Evolutionary conservation across 2,888 invertebrate genomes (phyloP), one percentile per base, ranked within the genome.

Genomic region (Abrostola tripartita): DNA sequence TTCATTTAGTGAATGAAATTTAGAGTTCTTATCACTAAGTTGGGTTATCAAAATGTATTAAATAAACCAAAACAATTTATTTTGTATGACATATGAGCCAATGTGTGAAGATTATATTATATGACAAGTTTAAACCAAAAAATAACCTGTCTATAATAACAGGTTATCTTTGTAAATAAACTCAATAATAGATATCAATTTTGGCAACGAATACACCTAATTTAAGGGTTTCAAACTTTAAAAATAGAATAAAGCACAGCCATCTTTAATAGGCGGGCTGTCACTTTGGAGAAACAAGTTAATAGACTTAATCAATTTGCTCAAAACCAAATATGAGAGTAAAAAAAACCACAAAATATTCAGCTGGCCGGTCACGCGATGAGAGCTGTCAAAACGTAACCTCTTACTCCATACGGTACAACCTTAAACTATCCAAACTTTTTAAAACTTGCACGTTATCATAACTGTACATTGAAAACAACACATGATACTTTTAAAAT

Each of bases 221-320:
- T 79, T 68, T 64, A 55, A 65, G 56, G 53, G 67, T 71, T 66
- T 54, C 52, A 52, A 68, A 80, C 55, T 53, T 65, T 53, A 68
- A 71, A 71, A 76, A 65, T 54, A 59, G 58, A 80, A 66, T 47
- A 68, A 81, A 82, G 66, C 68, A 72, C 79, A 65, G 76, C 79
- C 81, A 76, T 81, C 80, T 81, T 81, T 87, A 87, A 88, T 87
- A 82, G 81, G 82, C 78, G 79, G 75, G 86, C 88, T 89, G 90
- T 88, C 90, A 89, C 85, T 85, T 82, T 81, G 65, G 65, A 82
- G 82, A 82, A 89, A 91, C 88, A 87, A 88, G 86, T 86, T 90
- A 90, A 90, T 90, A 88, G 88, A 86, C 83, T 74, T 86, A 88
- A 90, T 90, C 89, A 92, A 90, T 90, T 91, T 88, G 85, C 82